Evolutionary conservation across 2,797 vertebrate species (phyloP), one percentile per base, ranked within the genome.

Genomic region (Pantherophis vulpinus): DNA sequence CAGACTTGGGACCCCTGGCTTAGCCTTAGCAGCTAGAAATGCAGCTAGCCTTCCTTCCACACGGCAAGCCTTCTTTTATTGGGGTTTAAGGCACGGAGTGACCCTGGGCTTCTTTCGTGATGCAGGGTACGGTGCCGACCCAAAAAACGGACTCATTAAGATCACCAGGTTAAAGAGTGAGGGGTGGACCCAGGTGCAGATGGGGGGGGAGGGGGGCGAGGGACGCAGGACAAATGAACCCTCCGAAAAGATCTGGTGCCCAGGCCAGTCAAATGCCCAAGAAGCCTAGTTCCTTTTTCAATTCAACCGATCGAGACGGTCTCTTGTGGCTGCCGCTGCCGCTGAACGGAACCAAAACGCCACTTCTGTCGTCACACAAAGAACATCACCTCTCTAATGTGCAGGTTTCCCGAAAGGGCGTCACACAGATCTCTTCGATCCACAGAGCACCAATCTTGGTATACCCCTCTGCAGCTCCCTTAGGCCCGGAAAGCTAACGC

Each of bases 151-250:
- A 37, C n/a, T 70, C n/a, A 18, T 25, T 42, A 42, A 79, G 37
- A 23, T 3, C 1, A 10, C 37, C 74, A 11, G 74, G 74, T 79
- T 11, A 42, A 42, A 11, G 18, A 23, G 37, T 4, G 18, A 23
- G 18, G 8, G 32, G 74, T 20, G 32, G 37, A 79, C 37, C 32
- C 74, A 42, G 74, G 37, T 37, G 6, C 20, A 7, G 86, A 12
- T 0, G 20, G 29, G 27, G 3, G 3, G 1, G 11, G 3, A 1
- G 1, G 63, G 2, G 14, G n/a, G 47, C 1, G 29, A 2, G 9
- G 11, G 4, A 32, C 0, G 10, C 20, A 6, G 32, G n/a, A 32
- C 42, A 63, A n/a, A 20, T 18, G 2, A 56, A 7, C 16, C 4
- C 7, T 13, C 51, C 1, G 18, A 4, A 89, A 37, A 32, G 74